These are phyloP conservation scores for Huso huso DNA, from an alignment of 2,797 vertebrate species.

Conservation along the genomic window DNA sequence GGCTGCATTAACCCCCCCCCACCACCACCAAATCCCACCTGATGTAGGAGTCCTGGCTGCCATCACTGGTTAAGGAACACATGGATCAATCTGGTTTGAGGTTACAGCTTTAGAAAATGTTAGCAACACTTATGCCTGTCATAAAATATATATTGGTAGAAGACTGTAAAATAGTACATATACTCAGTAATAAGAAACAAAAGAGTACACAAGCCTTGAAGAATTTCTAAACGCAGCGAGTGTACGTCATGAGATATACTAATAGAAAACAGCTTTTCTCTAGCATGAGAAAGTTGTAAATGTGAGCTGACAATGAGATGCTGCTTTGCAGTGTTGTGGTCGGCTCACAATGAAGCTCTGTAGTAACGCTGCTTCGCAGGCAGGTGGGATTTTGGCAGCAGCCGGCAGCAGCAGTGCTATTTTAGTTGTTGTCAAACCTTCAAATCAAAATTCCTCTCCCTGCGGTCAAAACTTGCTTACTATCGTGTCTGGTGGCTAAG, in stretches of 20 bases:
- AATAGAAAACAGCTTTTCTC: background rate
- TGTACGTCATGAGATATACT: background rate
- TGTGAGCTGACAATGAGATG: background rate
- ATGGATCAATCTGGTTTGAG: background rate
- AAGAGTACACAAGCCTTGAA: background rate
- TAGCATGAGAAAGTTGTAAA: background rate
- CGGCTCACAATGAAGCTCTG: background rate
- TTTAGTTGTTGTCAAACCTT: background rate
- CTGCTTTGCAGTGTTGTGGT: background rate
- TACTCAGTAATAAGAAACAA: background rate
- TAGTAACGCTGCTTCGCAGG: background rate
- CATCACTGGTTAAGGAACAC: background rate
- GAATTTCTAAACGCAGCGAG: background rate
- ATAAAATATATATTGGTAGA: background rate
- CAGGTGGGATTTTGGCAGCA: background rate
- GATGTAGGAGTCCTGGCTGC: background rate
- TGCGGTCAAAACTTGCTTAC: background rate
- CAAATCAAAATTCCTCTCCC: background rate
- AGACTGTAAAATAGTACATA: background rate
- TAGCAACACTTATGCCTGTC: conserved; percentile 1
- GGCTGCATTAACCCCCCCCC: background rate
- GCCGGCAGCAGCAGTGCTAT: background rate
- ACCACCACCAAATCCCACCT: background rate
- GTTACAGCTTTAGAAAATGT: background rate
- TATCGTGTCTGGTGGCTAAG: conserved; percentile 3